Conservation (phyloP, 2,113 vertebrate genomes). For the Heterocephalus glaber region DNA sequence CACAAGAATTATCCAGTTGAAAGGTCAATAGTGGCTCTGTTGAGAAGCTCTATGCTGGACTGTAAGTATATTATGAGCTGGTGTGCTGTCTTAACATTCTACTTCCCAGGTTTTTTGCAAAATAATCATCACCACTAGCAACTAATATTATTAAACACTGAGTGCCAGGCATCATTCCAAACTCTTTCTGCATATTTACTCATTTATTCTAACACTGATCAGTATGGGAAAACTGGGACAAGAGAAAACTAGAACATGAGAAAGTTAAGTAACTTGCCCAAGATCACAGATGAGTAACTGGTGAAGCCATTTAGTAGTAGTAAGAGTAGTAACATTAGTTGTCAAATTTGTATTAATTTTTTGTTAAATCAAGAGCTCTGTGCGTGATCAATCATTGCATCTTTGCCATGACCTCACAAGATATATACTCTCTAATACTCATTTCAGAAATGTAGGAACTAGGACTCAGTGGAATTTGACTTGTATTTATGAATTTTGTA, state of each 20-base stretch:
- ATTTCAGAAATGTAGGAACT: conserved; percentile 5
- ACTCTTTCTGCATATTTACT: conserved; percentile 11
- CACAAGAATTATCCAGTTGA: background rate
- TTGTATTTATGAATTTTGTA: background rate
- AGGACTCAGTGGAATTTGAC: background rate
- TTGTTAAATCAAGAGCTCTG: conserved; percentile 2
- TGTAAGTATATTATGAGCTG: background rate
- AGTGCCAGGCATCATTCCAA: background rate
- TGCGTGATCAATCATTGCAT: background rate
- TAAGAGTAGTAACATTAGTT: background rate
- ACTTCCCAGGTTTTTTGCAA: conserved; percentile 12
- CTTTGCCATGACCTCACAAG: background rate
- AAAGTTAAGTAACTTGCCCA: background rate
- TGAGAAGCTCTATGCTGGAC: conserved; percentile 6
- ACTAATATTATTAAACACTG: conserved; percentile 5
- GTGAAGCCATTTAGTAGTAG: background rate
- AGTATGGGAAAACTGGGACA: background rate
- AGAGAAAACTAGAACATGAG: background rate
- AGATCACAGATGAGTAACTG: background rate
- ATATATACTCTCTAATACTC: background rate
- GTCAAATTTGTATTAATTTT: background rate
- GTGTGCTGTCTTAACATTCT: background rate
- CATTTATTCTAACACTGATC: background rate
- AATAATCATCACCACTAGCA: conserved; percentile 43
- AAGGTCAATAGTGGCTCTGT: background rate